Percentiles rank a stretch among this genome's conserved stretches.
phyloP scores from a whole-genome alignment of 37 sponge, comb jelly and placozoan species.

The Cladorhizidae sp. region DNA sequence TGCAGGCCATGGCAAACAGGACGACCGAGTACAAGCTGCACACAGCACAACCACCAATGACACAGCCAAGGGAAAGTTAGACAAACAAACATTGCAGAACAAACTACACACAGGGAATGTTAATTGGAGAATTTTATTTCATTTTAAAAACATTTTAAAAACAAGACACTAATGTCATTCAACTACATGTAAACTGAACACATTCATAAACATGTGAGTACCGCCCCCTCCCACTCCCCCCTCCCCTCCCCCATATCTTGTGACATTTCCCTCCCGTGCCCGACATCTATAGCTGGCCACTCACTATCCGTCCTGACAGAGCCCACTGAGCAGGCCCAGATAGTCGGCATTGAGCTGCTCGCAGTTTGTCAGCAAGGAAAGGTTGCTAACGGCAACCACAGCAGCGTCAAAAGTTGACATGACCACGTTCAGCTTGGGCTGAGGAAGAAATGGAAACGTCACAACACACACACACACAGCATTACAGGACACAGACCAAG shows the following conservation, averaged over 20 bases:
- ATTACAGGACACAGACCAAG: not conserved
- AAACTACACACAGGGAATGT: not conserved
- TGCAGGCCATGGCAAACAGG: constrained; percentile 43
- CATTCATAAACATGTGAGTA: too few species aligned
- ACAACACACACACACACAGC: not conserved
- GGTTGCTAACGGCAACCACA: not conserved
- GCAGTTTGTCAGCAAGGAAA: constrained; percentile 5
- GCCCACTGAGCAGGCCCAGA: not conserved
- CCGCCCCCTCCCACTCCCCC: not conserved
- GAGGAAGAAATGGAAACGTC: too few species aligned
- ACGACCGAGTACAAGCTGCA: constrained; percentile 33
- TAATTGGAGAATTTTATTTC: not conserved
- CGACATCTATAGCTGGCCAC: not conserved
- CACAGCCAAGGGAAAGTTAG: too few species aligned
- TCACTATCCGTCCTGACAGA: constrained; percentile 45
- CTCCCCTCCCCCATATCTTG: too few species aligned
- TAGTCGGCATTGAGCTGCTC: constrained; percentile 5
- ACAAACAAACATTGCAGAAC: not conserved
- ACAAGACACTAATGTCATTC: not conserved
- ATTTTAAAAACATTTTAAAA: not conserved
- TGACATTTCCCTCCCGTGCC: too few species aligned
- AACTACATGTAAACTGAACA: too few species aligned
- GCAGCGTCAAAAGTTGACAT: not conserved
- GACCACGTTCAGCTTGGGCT: not conserved
- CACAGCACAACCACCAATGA: too few species aligned